Evolutionary conservation across 2,797 vertebrate species (phyloP).

Genomic region (Centropyge bicolor): DNA sequence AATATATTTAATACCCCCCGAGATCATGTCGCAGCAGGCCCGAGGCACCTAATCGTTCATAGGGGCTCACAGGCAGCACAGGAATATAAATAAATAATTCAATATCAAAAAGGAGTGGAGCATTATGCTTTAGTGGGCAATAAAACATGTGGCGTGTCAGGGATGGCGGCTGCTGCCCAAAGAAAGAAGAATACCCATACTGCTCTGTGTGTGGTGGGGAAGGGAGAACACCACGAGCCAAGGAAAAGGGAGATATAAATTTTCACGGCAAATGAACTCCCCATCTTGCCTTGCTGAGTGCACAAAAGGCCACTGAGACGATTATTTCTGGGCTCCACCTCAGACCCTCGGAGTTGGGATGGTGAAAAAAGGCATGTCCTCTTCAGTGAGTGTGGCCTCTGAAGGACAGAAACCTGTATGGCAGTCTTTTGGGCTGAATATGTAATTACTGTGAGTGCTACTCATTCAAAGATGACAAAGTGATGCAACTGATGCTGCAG

Average conservation of each 20-base stretch:
- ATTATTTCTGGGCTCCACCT: conserved; percentile 61
- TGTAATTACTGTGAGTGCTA: conserved; percentile 2
- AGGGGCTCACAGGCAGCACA: conserved; percentile 69
- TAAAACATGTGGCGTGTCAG: conserved; percentile 82
- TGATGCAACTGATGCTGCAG: neutral
- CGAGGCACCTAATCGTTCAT: conserved; percentile 74
- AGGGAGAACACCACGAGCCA: conserved; percentile 54
- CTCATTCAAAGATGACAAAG: conserved; percentile 2
- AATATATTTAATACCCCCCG: conserved; percentile 83
- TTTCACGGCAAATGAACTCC: conserved; percentile 78
- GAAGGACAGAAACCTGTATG: conserved; percentile 29
- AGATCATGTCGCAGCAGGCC: conserved; percentile 76
- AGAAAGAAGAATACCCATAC: conserved; percentile 69
- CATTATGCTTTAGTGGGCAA: conserved; percentile 84
- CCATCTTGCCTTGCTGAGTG: conserved; percentile 66
- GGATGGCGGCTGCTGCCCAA: conserved; percentile 62
- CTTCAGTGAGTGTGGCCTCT: conserved; percentile 22
- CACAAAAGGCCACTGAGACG: conserved; percentile 70
- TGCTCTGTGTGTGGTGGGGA: conserved; percentile 50
- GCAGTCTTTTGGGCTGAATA: conserved; percentile 15
- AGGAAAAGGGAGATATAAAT: conserved; percentile 72
- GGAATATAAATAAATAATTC: conserved; percentile 84
- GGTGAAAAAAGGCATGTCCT: conserved; percentile 40
- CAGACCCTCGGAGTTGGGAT: conserved; percentile 35
- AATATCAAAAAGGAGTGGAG: conserved; percentile 79